Evolutionary conservation across 2,113 vertebrate genomes (phyloP).

Genomic region (Ciconia stormi): DNA sequence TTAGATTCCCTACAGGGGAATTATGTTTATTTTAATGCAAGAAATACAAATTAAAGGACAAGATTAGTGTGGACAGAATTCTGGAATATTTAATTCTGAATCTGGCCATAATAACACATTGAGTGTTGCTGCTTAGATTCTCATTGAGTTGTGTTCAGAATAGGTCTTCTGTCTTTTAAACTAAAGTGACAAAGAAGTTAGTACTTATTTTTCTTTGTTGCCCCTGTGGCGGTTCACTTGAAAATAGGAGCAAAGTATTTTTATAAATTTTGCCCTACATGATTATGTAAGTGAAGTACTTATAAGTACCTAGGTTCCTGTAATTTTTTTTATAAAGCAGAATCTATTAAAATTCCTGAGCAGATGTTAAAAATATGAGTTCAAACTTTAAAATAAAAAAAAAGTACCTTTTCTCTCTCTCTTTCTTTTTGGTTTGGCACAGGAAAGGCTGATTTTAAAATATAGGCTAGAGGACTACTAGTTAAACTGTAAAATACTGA

Average conservation of each 20-base stretch:
- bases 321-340: background rate
- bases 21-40: background rate
- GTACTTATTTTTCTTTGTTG: background rate
- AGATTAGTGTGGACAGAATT: background rate
- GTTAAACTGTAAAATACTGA: conserved; percentile 12
- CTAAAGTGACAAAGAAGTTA: background rate
- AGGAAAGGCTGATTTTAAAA: background rate
- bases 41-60: background rate
- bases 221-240: background rate
- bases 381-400: background rate
- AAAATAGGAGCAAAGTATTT: background rate
- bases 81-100: background rate
- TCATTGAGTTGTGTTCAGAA: background rate
- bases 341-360: background rate
- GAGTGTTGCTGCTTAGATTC: background rate
- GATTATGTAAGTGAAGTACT: background rate
- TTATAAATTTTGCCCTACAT: background rate
- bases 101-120: background rate
- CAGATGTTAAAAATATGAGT: background rate
- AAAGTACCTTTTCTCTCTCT: background rate
- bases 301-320: background rate
- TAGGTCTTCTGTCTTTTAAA: background rate
- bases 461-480: background rate
- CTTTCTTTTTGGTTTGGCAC: background rate
- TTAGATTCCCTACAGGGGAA: background rate